Conservation (phyloP, 2,888 invertebrate genomes). For the Amaurobius ferox region DNA sequence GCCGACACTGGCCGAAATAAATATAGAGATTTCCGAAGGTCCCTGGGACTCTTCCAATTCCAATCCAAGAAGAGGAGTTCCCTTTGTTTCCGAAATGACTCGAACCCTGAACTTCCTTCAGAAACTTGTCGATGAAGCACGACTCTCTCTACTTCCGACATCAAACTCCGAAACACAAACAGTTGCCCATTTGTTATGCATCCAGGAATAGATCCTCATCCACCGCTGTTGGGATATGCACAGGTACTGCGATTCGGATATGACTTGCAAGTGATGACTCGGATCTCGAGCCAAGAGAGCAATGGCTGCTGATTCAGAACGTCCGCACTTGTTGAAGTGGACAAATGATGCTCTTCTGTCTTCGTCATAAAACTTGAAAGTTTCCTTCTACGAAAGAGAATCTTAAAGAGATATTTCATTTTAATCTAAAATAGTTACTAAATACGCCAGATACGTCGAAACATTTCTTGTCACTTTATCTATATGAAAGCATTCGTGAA, state of each 20-base stretch:
- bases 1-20: slow-evolving; percentile 65
- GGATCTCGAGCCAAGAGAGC: background rate
- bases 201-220: background rate
- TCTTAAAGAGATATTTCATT: too few relatives aligned
- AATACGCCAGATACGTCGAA: too few relatives aligned
- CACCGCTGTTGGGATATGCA: background rate
- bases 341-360: too few relatives aligned
- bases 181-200: background rate
- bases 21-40: slow-evolving; percentile 48
- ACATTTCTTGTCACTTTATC: too few relatives aligned
- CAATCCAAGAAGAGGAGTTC: background rate
- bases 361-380: too few relatives aligned
- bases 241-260: background rate
- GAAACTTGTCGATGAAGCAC: background rate
- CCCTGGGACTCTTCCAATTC: slow-evolving; percentile 46
- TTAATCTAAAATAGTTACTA: too few relatives aligned
- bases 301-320: background rate
- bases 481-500: too few relatives aligned
- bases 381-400: too few relatives aligned
- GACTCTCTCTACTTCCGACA: background rate
- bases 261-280: background rate
- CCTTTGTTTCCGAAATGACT: slow-evolving; percentile 30
- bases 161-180: background rate
- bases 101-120: slow-evolving; percentile 3
- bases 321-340: too few relatives aligned